A percentile compares a stretch with the other conserved stretches of the same genome.
These are phyloP conservation scores for Tadarida brasiliensis DNA, from an alignment of 2,797 vertebrate genomes.

Conservation along the genomic window DNA sequence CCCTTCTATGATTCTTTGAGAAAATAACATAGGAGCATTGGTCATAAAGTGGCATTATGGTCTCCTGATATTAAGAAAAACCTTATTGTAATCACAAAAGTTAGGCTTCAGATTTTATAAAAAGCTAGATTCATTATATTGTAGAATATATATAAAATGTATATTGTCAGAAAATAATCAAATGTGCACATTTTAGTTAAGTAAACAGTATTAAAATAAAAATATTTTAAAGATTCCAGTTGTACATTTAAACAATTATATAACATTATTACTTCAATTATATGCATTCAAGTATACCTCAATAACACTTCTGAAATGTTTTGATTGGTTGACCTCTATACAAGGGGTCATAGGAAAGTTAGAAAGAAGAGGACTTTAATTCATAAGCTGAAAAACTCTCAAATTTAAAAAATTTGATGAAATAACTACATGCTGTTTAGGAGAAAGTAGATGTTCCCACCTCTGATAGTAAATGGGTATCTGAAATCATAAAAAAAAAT, in stretches of 20 bases:
- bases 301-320: neutral
- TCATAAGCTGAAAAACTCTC: neutral
- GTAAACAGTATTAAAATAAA: neutral
- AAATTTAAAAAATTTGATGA: neutral
- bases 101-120: constrained; percentile 50
- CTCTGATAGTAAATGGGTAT: neutral
- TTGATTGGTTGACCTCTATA: neutral
- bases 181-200: neutral
- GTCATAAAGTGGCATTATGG: constrained; percentile 77
- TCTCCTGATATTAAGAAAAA: constrained; percentile 75
- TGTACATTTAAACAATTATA: neutral
- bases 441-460: neutral
- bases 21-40: constrained; percentile 67
- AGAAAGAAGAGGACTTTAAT: neutral
- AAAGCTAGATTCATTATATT: constrained; percentile 69
- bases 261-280: neutral
- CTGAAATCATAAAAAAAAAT: neutral
- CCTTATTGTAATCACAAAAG: constrained; percentile 66
- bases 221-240: neutral
- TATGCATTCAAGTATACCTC: neutral
- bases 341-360: neutral
- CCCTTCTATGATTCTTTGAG: constrained; percentile 62
- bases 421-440: neutral
- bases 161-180: constrained; percentile 57
- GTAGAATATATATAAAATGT: constrained; percentile 54